Base-by-base conservation (phyloP, 2,113 vertebrate species). In the Gadus chalcogrammus region DNA sequence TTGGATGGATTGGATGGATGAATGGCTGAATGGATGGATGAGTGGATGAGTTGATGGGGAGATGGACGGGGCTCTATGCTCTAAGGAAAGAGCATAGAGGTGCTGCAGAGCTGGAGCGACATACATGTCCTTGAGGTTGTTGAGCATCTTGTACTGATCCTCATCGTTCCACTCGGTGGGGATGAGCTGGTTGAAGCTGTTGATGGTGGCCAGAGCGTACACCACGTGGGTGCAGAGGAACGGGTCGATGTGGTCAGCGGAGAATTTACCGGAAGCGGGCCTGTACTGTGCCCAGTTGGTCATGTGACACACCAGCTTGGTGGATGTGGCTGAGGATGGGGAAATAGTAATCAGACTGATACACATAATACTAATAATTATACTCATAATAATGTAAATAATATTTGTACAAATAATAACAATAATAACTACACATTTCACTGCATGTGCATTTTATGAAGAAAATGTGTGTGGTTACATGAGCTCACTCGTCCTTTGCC, bases 271-370 rank as follows among this genome's bases (percentile, higher is more conserved):
- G 22, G 0, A 11, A 16, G 67, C 64, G 1, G 85, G 82, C 22
- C 92, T 85, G 75, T 93, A 92, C 84, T 94, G 92, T 70, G 88
- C 88, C 92, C 93, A 94, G 79, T 92, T 94, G 74, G 89, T 92
- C 70, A 94, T 85, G 78, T 94, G 92, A 35, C 93, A 94, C 61
- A 92, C 88, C 79, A 93, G 80, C 38, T 88, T 93, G 27, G 15
- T 85, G 73, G 90, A 82, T n/a, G 85, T 59, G 64, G 68, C 92
- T 92, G 78, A 76, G n/a, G 18, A 20, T 60, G 27, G 56, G 18
- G 0, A 12, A 13, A 12, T 13, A 48, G 12, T 48, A 9, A 12
- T 48, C 42, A 48, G 7, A 13, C 5, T 9, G 42, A 48, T 48
- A 48, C 9, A 9, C 8, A 48, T 1, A 48, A 48, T 15, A 4